Base-by-base conservation (phyloP, 2,113 vertebrate species). In the Cinclus cinclus region DNA sequence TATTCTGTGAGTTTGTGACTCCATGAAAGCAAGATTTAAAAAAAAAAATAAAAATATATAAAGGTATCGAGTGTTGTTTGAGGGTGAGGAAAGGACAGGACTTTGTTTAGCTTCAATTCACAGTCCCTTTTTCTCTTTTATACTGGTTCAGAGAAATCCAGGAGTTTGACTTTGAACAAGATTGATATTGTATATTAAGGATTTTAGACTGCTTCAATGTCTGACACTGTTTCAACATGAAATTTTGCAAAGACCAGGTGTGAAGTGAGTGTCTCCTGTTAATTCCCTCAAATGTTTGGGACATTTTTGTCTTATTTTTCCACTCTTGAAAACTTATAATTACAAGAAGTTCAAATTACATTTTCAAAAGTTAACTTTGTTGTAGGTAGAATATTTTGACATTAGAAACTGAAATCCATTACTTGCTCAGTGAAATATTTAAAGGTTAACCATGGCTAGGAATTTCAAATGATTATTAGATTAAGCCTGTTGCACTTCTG, bases 381-480 rank as follows among this genome's bases (percentile, higher is more conserved):
- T 67, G 39, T 39, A 50, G 27, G 25, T 84, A 70, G 47, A 73
- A 27, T 82, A 84, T 82, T 82, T 87, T 84, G 35, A 74, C 74
- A 89, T 87, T 63, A 91, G 65, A 78, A 92, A 84, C 35, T 37
- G 35, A 82, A 94, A 94, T 76, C 81, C 27, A 41, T 85, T 90
- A 82, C 58, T 41, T 20, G 31, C 49, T 89, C 24, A 85, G 90
- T 86, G 77, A 92, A 92, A 89, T 76, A 94, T 91, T 91, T 91
- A 93, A 93, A 95, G 84, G 90, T 93, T 87, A 91, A 75, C 37
- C 78, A 90, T 76, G 82, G 24, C 49, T 76, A 76, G 65, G 74
- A 93, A 95, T 96, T 93, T 83, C 52, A 87, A 96, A 79, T 64
- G 15, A 39, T 44, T 20, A 75, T 95, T 90, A 79, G 41, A 85